These are phyloP conservation scores for Paramormyrops hopkinsi DNA, from an alignment of 2,797 vertebrate genomes.

Conservation along the genomic window DNA sequence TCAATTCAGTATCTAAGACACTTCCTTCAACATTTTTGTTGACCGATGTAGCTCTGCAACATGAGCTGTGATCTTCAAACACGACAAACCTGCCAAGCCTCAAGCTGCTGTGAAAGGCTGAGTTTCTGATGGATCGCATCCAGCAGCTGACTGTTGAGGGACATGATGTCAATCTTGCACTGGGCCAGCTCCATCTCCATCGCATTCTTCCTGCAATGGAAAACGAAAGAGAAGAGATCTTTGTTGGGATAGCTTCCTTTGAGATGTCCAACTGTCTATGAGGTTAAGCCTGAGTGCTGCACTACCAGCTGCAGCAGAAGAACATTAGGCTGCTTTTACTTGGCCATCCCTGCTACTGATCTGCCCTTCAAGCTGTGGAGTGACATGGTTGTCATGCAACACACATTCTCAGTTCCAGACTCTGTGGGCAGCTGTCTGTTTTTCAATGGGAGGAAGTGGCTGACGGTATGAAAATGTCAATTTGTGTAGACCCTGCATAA, in stretches of 20 bases:
- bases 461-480: neutral
- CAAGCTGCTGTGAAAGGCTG: constrained; percentile 94
- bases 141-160: constrained; percentile 90
- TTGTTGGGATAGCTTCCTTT: neutral
- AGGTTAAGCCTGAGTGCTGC: neutral
- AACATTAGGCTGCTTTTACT: neutral
- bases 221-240: neutral
- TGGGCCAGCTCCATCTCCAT: constrained; percentile 92
- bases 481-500: neutral
- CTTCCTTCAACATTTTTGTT: constrained; percentile 15
- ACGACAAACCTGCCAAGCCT: constrained; percentile 92
- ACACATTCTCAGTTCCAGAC: neutral
- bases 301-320: neutral
- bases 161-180: constrained; percentile 96
- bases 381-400: neutral
- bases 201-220: constrained; percentile 77
- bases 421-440: neutral
- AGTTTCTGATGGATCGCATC: constrained; percentile 98
- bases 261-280: neutral
- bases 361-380: neutral
- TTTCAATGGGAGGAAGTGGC: neutral
- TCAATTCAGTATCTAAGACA: neutral
- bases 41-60: neutral
- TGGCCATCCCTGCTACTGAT: neutral
- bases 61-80: neutral